Base-by-base conservation (phyloP, 2,888 invertebrate genomes). In the Nebria salina region DNA sequence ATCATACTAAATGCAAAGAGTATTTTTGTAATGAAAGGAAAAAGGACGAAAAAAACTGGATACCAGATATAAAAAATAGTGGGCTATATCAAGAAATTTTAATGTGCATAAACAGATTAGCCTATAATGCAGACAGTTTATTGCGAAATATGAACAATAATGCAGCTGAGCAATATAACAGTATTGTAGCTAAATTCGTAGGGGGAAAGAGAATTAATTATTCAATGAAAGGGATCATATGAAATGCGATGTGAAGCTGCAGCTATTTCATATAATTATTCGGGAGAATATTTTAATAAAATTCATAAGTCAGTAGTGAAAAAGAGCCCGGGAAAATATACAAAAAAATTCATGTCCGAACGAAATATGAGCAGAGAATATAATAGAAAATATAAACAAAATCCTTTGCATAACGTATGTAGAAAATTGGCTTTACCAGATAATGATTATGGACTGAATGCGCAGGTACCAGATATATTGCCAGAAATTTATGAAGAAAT, bases 61-160 rank as follows among this genome's bases (percentile, higher is more conserved):
- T 43, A 8, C 6, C 43, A 43, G 6, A 6, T 43, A 43, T 43
- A 8, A 43, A 43, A 43, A 43, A 6, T 43, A 43, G 7, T 43
- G 43, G 43, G 43, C 9, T 43, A 26, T 76, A 68, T 66, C 66
- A 76, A 66, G 76, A 76, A 66, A 34, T 76, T 25, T n/a, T 76
- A 5, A 25, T 65, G 15, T 76, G 76, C n/a, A 34, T 76, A 76
- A 65, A 76, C 65, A 43, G 76, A 15, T 25, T 76, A 9, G 76
- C 76, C 4, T 11, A n/a, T 41, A 76, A 76, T 66, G n/a, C 76
- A n/a, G 68, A 76, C 25, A 76, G 76, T 65, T 76, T 76, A n/a
- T 11, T 76, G 13, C 66, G 25, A 11, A 76, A 76, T 15, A 76
- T 76, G 76, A 25, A 34, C 13, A 75, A 75, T 65, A 75, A 75